Conservation (phyloP, 2,797 vertebrate genomes). For the Acanthopagrus latus region DNA sequence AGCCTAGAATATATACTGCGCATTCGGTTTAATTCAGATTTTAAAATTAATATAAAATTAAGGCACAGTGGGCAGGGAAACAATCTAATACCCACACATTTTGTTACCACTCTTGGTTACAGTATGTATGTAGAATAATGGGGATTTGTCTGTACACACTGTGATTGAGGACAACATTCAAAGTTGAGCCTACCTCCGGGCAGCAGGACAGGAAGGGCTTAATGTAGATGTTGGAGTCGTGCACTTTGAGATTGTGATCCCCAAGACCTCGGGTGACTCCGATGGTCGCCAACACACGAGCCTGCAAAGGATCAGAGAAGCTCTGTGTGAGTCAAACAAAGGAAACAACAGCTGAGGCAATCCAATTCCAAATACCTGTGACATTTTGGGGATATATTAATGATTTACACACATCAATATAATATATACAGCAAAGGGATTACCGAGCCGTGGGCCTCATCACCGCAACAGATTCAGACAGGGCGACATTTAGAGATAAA, state of each 20-base stretch:
- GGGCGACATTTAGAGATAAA: background rate
- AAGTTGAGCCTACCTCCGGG: conserved; percentile 90
- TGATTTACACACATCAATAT: too few relatives aligned
- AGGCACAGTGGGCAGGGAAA: background rate
- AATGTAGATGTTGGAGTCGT: conserved; percentile 98
- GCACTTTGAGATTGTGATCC: conserved; percentile 97
- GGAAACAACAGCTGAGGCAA: too few relatives aligned
- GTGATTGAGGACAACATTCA: background rate
- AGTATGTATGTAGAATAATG: background rate
- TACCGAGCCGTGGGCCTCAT: background rate
- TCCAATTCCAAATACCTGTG: too few relatives aligned
- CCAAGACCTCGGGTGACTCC: conserved; percentile 97
- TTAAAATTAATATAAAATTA: background rate
- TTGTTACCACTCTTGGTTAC: background rate
- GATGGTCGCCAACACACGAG: conserved; percentile 97
- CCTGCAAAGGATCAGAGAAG: conserved; percentile 80
- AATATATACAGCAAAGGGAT: background rate
- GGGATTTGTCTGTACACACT: background rate
- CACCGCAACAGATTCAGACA: background rate
- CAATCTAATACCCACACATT: background rate
- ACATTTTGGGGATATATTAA: too few relatives aligned
- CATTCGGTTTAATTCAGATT: background rate
- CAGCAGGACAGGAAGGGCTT: conserved; percentile 98
- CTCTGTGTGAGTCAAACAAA: background rate
- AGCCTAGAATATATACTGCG: background rate